These are phyloP conservation scores for Acrobasis consociella DNA, from an alignment of 2,888 invertebrate species.

Conservation along the genomic window DNA sequence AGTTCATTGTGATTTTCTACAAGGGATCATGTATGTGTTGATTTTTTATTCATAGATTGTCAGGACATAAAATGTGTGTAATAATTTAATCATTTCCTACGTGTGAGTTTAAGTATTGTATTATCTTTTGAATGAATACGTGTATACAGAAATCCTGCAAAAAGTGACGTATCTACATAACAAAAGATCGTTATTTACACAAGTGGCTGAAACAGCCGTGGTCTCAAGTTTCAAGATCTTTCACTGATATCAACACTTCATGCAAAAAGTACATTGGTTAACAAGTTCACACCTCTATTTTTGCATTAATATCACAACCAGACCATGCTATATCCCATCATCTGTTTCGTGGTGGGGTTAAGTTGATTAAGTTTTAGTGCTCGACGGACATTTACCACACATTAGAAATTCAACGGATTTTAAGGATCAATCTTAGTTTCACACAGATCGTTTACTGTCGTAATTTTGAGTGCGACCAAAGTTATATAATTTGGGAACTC, in stretches of 20 bases:
- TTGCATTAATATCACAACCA: conserved; percentile 1
- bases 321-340: background rate
- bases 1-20: background rate
- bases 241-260: conserved; percentile 9
- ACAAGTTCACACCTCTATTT: background rate
- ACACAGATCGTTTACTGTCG: conserved; percentile 4
- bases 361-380: background rate
- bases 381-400: background rate
- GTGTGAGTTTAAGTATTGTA: background rate
- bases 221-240: background rate
- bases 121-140: background rate
- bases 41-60: background rate
- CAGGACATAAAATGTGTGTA: background rate
- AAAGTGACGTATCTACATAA: background rate
- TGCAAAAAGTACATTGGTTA: background rate
- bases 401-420: background rate
- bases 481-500: conserved; percentile 57
- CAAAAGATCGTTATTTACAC: background rate
- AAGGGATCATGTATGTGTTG: background rate
- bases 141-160: background rate
- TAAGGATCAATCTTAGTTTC: conserved; percentile 26
- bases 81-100: background rate
- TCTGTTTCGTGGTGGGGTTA: background rate
- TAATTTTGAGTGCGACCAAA: conserved; percentile 45
- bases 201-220: background rate